Conservation (phyloP, 1,140 invertebrate species). For the Drosophila guanche region DNA sequence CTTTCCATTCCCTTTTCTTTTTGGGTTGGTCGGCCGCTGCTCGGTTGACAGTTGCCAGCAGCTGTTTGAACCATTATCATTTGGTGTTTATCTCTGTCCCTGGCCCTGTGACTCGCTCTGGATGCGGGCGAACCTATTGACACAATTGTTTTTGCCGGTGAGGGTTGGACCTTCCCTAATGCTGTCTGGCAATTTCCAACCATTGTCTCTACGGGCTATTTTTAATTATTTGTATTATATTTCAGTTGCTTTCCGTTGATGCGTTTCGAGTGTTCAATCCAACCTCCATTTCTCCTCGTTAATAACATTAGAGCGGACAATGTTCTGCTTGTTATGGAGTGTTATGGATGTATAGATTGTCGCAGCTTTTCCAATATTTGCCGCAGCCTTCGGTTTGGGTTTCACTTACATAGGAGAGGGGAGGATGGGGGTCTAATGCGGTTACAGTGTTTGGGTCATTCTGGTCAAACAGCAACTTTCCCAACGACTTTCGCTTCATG, state of each 20-base stretch:
- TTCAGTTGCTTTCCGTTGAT: slow-evolving; percentile 63
- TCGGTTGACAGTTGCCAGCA: slow-evolving; percentile 68
- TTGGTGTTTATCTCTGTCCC: slow-evolving; percentile 57
- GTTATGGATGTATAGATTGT: slow-evolving; percentile 5
- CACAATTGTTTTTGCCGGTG: slow-evolving; percentile 72
- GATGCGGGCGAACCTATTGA: slow-evolving; percentile 79
- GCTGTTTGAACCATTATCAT: slow-evolving; percentile 71
- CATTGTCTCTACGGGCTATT: slow-evolving; percentile 61
- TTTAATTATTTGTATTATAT: slow-evolving; percentile 82
- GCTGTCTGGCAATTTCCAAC: slow-evolving; percentile 35
- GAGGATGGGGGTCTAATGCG: slow-evolving; percentile 46
- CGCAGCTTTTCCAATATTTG: slow-evolving; percentile 72
- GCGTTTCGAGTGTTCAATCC: slow-evolving; percentile 47
- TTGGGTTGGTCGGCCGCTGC: slow-evolving; percentile 40
- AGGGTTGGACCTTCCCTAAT: slow-evolving; percentile 37
- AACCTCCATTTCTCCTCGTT: slow-evolving; percentile 53
- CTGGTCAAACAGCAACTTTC: slow-evolving; percentile 33
- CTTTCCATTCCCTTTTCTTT: slow-evolving; percentile 34
- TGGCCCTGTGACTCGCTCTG: slow-evolving; percentile 28
- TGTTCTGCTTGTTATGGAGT: slow-evolving; percentile 36
- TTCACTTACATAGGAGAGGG: slow-evolving; percentile 58
- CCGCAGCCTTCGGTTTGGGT: slow-evolving; percentile 29
- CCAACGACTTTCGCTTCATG: slow-evolving; percentile 30
- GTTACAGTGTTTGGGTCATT: slow-evolving; percentile 70
- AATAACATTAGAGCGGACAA: slow-evolving; percentile 52